Conservation (phyloP, 2,888 invertebrate species). For the Himalopsyche kuldschensis region DNA sequence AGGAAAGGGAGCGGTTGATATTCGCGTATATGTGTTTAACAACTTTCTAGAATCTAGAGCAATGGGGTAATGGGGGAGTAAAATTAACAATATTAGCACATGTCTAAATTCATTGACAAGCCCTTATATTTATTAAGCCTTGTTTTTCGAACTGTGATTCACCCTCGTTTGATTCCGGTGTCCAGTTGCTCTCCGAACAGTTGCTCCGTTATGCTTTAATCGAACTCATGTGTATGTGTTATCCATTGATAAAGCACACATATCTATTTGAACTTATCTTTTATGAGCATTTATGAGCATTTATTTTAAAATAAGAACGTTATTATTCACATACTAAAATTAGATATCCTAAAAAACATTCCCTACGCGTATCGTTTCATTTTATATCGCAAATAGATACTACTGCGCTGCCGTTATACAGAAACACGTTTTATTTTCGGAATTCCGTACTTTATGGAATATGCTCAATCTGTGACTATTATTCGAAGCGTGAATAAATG, state of each 20-base stretch:
- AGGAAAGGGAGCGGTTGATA: not conserved
- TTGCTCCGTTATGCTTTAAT: no score
- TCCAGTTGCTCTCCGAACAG: not conserved
- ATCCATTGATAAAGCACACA: no score
- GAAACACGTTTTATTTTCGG: no score
- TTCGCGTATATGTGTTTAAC: not conserved
- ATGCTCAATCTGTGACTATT: not conserved
- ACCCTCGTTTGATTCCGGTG: not conserved
- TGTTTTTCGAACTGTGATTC: not conserved
- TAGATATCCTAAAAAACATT: no score
- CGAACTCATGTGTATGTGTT: no score
- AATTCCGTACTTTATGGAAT: not conserved
- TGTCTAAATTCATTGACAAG: not conserved
- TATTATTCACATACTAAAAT: no score
- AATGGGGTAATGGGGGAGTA: not conserved
- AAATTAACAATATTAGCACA: not conserved
- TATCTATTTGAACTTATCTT: no score
- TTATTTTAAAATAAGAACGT: no score
- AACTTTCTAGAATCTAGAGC: not conserved
- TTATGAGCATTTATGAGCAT: no score
- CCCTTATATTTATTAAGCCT: not conserved
- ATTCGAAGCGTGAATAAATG: not conserved
- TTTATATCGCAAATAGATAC: no score
- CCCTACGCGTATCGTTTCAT: no score
- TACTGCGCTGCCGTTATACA: no score